These are phyloP conservation scores for Steinernema carpocapsae DNA, from an alignment of 2,888 invertebrate species.

Conservation along the genomic window DNA sequence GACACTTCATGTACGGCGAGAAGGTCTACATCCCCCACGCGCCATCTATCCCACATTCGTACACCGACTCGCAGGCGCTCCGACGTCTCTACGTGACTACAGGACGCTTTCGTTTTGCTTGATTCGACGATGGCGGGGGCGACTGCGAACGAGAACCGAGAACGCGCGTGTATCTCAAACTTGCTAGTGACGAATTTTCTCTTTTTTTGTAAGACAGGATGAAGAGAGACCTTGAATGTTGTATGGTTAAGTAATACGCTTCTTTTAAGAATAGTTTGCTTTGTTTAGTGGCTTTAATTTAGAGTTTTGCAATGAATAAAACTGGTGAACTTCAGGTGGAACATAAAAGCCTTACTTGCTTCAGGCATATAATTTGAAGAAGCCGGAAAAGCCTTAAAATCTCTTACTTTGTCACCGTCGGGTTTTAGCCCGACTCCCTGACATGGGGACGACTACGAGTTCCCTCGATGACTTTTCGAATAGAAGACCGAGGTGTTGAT, in stretches of 20 bases:
- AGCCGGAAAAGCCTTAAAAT: too few species aligned
- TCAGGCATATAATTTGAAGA: too few species aligned
- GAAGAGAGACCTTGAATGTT: not conserved
- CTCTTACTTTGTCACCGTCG: too few species aligned
- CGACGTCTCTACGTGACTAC: conserved; percentile 65
- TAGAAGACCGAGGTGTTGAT: too few species aligned
- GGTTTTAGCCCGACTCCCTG: too few species aligned
- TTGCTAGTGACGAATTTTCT: conserved; percentile 25
- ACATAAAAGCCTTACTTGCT: too few species aligned
- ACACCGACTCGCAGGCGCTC: conserved; percentile 49
- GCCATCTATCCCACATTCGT: conserved; percentile 52
- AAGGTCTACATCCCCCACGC: conserved; percentile 51
- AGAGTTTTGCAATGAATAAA: not conserved
- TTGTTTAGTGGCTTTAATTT: not conserved
- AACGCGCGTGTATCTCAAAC: conserved; percentile 32
- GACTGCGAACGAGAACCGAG: not conserved
- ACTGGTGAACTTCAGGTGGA: not conserved
- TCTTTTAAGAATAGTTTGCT: not conserved
- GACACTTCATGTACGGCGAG: conserved; percentile 59
- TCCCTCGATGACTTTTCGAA: too few species aligned
- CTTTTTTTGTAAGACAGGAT: not conserved
- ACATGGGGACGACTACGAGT: too few species aligned
- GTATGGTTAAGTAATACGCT: not conserved
- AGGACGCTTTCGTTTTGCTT: conserved; percentile 58
- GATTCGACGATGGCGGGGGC: not conserved